These are phyloP conservation scores for Orycteropus afer DNA, from an alignment of 2,113 vertebrate species.

Conservation along the genomic window DNA sequence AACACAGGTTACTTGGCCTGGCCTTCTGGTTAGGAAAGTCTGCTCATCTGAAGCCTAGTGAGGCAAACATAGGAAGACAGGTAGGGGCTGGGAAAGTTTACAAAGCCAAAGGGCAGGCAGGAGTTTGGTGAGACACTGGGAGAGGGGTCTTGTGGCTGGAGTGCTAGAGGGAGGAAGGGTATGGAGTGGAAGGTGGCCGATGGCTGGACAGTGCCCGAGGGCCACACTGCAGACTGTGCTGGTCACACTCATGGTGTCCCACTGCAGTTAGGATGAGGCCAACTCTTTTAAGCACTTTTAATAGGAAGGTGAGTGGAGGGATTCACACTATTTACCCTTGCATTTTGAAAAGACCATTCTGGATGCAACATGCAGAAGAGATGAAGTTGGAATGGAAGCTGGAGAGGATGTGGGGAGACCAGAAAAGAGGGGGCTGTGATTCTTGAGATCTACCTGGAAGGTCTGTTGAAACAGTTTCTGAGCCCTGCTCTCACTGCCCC, in stretches of 20 bases:
- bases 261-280: not conserved
- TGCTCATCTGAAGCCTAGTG: not conserved
- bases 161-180: not conserved
- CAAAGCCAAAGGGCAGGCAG: not conserved
- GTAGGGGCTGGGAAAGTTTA: not conserved
- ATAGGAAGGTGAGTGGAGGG: not conserved
- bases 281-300: not conserved
- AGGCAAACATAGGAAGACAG: not conserved
- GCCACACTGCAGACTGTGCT: not conserved
- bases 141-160: not conserved
- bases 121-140: not conserved
- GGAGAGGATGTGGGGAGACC: not conserved
- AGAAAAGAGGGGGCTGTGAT: not conserved
- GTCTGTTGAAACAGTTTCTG: not conserved
- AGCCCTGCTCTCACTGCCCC: not conserved
- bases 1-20: not conserved
- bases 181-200: not conserved
- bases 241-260: not conserved
- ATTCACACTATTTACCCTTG: rapidly evolving
- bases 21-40: rapidly evolving
- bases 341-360: not conserved
- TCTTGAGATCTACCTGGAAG: not conserved
- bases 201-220: not conserved
- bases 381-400: not conserved
- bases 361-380: not conserved